phyloP scores from a whole-genome alignment of 2,113 vertebrate genomes.

The Rhizomys pruinosus region DNA sequence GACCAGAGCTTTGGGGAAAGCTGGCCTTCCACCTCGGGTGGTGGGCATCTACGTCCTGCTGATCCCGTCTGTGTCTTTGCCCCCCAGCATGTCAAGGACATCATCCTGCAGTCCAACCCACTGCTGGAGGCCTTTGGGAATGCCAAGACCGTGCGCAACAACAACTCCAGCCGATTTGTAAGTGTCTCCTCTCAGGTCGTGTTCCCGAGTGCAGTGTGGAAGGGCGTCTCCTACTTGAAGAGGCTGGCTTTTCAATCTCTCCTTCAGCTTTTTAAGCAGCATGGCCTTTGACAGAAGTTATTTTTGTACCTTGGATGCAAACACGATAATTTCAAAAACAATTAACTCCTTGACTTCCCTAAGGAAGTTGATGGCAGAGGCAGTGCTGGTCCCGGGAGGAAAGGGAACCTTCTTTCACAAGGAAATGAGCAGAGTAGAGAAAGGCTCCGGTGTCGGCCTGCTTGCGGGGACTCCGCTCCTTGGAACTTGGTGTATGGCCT shows the following conservation, averaged over 20 bases:
- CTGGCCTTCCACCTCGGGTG: accelerated
- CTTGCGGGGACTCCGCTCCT: not conserved
- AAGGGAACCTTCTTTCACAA: conserved; percentile 1
- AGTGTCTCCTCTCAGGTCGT: conserved; percentile 75
- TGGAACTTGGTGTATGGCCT: not conserved
- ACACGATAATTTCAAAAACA: not conserved
- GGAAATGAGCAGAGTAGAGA: not conserved
- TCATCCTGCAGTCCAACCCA: conserved; percentile 98
- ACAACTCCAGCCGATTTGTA: conserved; percentile 99
- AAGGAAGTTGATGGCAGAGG: not conserved
- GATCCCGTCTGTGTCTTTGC: not conserved
- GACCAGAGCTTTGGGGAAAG: not conserved
- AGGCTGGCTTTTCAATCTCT: not conserved
- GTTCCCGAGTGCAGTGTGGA: not conserved
- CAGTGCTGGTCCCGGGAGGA: not conserved
- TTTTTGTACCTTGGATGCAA: conserved; percentile 43
- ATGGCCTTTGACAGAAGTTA: not conserved
- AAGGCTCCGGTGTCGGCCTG: too few species aligned
- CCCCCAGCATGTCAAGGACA: conserved; percentile 96
- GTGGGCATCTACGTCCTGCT: not conserved
- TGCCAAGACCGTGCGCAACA: conserved; percentile 98
- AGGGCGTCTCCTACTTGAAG: not conserved
- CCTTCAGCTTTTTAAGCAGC: not conserved
- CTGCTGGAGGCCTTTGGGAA: conserved; percentile 98
- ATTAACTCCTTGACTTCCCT: not conserved